Conservation (phyloP, 2,113 vertebrate species). For the Mustela nigripes region DNA sequence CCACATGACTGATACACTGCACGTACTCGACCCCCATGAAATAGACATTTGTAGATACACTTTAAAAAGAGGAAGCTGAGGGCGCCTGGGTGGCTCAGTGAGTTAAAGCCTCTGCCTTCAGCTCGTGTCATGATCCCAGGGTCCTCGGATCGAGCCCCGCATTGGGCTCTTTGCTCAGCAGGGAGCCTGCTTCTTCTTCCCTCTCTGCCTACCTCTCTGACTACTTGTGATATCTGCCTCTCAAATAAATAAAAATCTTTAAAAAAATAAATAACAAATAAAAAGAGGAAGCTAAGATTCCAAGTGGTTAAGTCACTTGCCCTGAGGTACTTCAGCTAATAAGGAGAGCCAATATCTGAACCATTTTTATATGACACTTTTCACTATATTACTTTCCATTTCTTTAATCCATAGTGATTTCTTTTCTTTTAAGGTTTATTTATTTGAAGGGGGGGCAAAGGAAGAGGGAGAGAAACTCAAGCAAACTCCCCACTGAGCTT, state of each 20-base stretch:
- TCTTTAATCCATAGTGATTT: not conserved
- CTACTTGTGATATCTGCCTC: too few relatives aligned
- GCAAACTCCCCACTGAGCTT: not conserved
- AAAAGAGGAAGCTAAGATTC: not conserved
- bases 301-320: not conserved
- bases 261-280: too few relatives aligned
- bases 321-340: not conserved
- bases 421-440: not conserved
- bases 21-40: not conserved
- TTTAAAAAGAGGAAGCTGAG: conserved; percentile 14
- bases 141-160: too few relatives aligned
- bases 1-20: not conserved
- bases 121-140: too few relatives aligned
- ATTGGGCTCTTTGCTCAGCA: too few relatives aligned
- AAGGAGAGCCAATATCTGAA: not conserved
- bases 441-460: not conserved
- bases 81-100: too few relatives aligned
- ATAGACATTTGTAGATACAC: not conserved
- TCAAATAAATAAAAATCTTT: too few relatives aligned
- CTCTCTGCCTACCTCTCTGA: too few relatives aligned
- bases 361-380: not conserved
- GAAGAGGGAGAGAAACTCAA: not conserved
- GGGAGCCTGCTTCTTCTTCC: too few relatives aligned
- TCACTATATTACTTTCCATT: not conserved
- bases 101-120: too few relatives aligned